phyloP scores from a whole-genome alignment of 2,888 invertebrate species.

The Noctua fimbriata region DNA sequence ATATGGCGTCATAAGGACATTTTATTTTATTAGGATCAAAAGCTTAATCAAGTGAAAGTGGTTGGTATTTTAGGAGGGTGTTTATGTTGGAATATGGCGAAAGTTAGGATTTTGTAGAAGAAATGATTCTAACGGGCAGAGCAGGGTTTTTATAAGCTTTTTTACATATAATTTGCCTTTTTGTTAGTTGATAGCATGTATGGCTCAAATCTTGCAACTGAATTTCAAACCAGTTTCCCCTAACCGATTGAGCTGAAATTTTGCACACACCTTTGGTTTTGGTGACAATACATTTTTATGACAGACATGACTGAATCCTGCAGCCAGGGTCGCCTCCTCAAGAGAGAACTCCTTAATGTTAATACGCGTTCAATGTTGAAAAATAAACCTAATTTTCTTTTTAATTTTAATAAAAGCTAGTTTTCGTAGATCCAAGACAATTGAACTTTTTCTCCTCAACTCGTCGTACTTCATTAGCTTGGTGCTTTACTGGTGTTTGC shows the following conservation, averaged over 20 bases:
- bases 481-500: neutral
- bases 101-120: neutral
- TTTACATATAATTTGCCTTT: too few relatives aligned
- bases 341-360: too few relatives aligned
- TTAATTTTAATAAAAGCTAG: too few relatives aligned
- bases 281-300: too few relatives aligned
- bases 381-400: too few relatives aligned
- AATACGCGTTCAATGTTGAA: too few relatives aligned
- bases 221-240: neutral
- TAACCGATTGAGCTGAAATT: neutral
- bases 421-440: neutral
- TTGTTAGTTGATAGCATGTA: neutral
- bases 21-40: constrained; percentile 64
- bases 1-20: constrained; percentile 63
- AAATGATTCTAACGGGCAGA: neutral
- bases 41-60: constrained; percentile 62
- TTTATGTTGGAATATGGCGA: constrained; percentile 21
- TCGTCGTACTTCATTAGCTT: fast-evolving
- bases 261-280: too few relatives aligned
- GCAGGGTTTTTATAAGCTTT: neutral
- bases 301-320: too few relatives aligned
- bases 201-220: neutral
- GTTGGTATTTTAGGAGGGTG: constrained; percentile 54
- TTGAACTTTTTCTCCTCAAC: neutral
- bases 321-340: too few relatives aligned